Conservation (phyloP, 2,888 invertebrate genomes). For the Ectobius pallidus region DNA sequence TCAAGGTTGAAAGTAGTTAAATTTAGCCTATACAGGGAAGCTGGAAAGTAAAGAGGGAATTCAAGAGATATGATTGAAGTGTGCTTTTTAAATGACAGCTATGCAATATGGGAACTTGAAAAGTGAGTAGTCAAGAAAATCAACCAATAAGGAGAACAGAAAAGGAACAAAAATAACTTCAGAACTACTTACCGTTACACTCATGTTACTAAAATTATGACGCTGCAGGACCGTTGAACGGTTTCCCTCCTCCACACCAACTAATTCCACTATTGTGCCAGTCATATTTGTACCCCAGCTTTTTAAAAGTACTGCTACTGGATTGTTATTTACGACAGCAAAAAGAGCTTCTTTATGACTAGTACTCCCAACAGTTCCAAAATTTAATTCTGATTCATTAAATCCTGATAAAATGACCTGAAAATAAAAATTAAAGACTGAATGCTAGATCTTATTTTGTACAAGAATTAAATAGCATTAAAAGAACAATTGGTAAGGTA, state of each 20-base stretch:
- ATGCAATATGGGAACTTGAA: too few relatives aligned
- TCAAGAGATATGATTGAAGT: too few relatives aligned
- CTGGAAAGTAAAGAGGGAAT: too few relatives aligned
- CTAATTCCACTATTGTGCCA: conserved; percentile 62
- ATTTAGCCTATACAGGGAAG: too few relatives aligned
- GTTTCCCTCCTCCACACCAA: conserved; percentile 65
- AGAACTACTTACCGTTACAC: conserved; percentile 54
- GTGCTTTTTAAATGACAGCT: too few relatives aligned
- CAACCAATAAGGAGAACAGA: too few relatives aligned
- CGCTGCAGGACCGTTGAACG: conserved; percentile 51
- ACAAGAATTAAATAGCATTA: too few relatives aligned
- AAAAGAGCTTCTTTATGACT: conserved; percentile 72
- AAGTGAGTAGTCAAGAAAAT: too few relatives aligned
- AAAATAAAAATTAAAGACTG: conserved; percentile 38
- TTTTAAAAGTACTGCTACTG: conserved; percentile 69
- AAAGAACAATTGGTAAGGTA: too few relatives aligned
- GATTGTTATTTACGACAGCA: conserved; percentile 76
- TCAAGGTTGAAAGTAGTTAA: too few relatives aligned
- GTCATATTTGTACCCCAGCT: conserved; percentile 66
- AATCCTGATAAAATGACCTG: conserved; percentile 56
- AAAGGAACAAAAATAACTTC: too few relatives aligned
- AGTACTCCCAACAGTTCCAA: conserved; percentile 70
- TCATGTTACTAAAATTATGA: conserved; percentile 54
- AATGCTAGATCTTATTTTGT: too few relatives aligned
- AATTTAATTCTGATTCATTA: conserved; percentile 58